phyloP scores from a whole-genome alignment of 2,888 invertebrate species.

The Xiphydria camelus region DNA sequence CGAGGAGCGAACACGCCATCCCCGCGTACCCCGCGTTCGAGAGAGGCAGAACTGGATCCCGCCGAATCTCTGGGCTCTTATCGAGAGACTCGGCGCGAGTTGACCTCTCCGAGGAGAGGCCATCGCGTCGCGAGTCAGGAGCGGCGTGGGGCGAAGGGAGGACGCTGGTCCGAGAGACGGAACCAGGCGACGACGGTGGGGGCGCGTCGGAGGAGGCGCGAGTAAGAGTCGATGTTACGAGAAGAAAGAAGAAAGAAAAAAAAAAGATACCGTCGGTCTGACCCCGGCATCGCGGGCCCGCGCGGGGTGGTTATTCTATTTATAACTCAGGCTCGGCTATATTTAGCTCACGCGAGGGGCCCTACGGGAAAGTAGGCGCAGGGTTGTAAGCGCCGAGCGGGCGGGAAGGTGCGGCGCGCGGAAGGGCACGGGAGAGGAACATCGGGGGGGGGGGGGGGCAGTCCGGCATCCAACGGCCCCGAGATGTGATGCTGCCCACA shows the following conservation, averaged over 20 bases:
- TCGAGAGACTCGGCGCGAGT: too few species aligned
- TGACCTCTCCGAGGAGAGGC: slow-evolving; percentile 30
- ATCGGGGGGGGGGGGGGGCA: slow-evolving; percentile 11
- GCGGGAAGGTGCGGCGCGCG: too few species aligned
- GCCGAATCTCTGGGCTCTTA: too few species aligned
- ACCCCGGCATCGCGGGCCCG: neutral
- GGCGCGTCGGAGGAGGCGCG: slow-evolving; percentile 23
- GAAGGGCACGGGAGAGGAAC: slow-evolving; percentile 15
- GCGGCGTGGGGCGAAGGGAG: slow-evolving; percentile 13
- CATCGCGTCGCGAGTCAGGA: slow-evolving; percentile 21
- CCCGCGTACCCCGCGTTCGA: too few species aligned
- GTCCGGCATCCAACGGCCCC: too few species aligned
- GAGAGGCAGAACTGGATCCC: too few species aligned
- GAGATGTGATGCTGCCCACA: slow-evolving; percentile 18
- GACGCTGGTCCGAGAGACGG: slow-evolving; percentile 13
- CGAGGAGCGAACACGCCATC: too few species aligned
- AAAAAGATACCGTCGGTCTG: slow-evolving; percentile 1
- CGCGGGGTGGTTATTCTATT: slow-evolving; percentile 39
- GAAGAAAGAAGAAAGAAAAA: slow-evolving; percentile 18
- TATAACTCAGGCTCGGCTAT: slow-evolving; percentile 44
- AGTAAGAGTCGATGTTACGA: slow-evolving; percentile 24
- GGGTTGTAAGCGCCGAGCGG: slow-evolving; percentile 6
- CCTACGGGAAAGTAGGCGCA: slow-evolving; percentile 22
- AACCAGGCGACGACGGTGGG: slow-evolving; percentile 14
- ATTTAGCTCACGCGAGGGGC: slow-evolving; percentile 41